These are phyloP conservation scores for Rafetus swinhoei DNA, from an alignment of 2,113 vertebrate genomes.

Conservation along the genomic window DNA sequence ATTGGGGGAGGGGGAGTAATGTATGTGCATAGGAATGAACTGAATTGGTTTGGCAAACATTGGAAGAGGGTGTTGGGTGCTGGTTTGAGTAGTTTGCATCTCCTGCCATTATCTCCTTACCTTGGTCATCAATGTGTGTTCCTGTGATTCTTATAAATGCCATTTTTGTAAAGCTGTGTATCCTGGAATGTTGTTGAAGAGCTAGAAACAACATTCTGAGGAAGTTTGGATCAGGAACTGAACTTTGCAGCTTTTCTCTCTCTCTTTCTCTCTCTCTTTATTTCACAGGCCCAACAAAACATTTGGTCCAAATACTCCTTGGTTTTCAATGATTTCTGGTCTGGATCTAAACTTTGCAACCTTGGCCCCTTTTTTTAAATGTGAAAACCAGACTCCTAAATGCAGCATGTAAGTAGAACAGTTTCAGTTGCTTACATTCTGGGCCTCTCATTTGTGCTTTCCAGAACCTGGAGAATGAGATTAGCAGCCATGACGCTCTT, in stretches of 20 bases:
- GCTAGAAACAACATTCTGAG: background rate
- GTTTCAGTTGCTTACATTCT: background rate
- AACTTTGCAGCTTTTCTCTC: background rate
- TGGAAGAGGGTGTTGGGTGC: background rate
- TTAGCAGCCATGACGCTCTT: constrained; percentile 81
- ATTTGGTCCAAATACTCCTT: background rate
- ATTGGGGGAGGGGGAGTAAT: background rate
- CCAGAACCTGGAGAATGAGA: constrained; percentile 87
- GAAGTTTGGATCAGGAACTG: background rate
- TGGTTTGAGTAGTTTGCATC: background rate
- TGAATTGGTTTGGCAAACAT: background rate
- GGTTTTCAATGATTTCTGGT: background rate
- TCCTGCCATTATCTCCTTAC: background rate
- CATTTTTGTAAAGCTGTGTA: background rate
- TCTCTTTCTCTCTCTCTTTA: background rate
- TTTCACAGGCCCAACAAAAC: background rate
- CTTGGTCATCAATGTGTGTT: background rate
- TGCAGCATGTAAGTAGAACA: background rate
- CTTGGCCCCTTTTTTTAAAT: background rate
- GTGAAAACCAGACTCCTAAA: background rate
- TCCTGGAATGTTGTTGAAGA: background rate
- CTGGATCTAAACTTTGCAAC: background rate
- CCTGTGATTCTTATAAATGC: background rate
- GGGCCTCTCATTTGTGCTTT: background rate
- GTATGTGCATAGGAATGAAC: background rate